Percentiles rank a stretch among this genome's conserved stretches.
These are phyloP conservation scores for Suncus etruscus DNA, from an alignment of 2,113 vertebrate genomes.

Conservation along the genomic window DNA sequence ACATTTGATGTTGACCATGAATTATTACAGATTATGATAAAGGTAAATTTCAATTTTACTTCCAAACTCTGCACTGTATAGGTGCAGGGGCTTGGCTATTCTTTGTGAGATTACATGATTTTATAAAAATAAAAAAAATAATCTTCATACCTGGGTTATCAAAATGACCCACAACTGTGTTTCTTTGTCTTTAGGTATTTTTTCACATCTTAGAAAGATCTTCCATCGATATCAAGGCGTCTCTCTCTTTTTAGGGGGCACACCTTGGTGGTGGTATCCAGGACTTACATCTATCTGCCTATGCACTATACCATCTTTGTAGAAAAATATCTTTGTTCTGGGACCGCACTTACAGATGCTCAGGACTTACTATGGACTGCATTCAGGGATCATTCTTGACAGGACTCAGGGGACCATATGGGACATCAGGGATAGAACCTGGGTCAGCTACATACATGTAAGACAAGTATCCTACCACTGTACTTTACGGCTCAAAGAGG, in stretches of 20 bases:
- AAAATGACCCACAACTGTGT: not conserved
- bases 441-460: too few relatives aligned
- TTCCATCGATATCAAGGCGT: slow-evolving; percentile 53
- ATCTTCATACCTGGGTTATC: not conserved
- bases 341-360: too few relatives aligned
- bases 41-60: slow-evolving; percentile 3
- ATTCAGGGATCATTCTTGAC: too few relatives aligned
- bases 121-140: slow-evolving; percentile 46
- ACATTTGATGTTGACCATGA: not conserved
- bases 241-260: too few relatives aligned
- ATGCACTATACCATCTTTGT: too few relatives aligned
- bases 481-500: not conserved
- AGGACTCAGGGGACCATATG: too few relatives aligned
- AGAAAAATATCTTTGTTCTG: too few relatives aligned
- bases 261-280: too few relatives aligned
- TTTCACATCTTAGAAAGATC: slow-evolving; percentile 1
- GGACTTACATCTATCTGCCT: too few relatives aligned
- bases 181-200: slow-evolving; percentile 14
- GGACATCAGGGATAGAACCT: too few relatives aligned
- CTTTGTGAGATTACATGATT: slow-evolving; percentile 65
- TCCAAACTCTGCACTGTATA: not conserved
- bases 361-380: too few relatives aligned
- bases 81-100: not conserved
- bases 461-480: too few relatives aligned
- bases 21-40: not conserved